Evolutionary conservation across 2,888 invertebrate species (phyloP), one percentile per base, ranked within the genome.

Genomic region (Celastrina argiolus): DNA sequence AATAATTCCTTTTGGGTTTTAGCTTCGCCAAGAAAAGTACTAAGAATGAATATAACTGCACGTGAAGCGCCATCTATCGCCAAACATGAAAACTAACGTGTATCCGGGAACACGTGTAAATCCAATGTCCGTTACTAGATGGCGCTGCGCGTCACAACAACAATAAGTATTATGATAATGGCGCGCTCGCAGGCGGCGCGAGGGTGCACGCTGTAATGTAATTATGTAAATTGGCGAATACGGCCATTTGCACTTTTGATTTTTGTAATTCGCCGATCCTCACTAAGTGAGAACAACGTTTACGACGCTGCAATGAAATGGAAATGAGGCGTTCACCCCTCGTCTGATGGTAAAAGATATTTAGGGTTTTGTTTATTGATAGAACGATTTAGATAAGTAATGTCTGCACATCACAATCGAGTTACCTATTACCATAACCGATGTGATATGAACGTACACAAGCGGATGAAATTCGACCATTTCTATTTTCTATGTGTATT

Each of bases 191-290:
- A 22, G 28, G 22, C 26, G 26, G 28, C 14, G 36, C 36, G 51
- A 26, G 51, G 51, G 51, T 26, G 51, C 51, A 51, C 51, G 51
- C 22, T 18, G 59, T 61, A 61, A 61, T 61, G 36, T 36, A 61
- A 61, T 61, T 61, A 61, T 61, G 61, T 36, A 61, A 61, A 61
- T 61, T 39, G 61, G 10, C 12, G 14, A 22, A 22, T 22, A 58
- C 28, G 31, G 58, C 28, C 28, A 31, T 58, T 58, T 31, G 28
- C 58, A 58, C 56, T 28, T 51, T 51, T n/a, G 58, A 67, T 41
- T 31, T 31, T 66, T 42, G 39, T 36, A 18, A 51, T 51, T 51
- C 26, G 51, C 0, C 51, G 26, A 51, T 12, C 22, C 51, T 1
- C 51, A 12, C 16, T 51, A 51, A 51, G 22, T 18, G 51, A 22